Percentiles rank a stretch among this genome's conserved stretches.
Conservation (phyloP, 2,113 vertebrate genomes). For the Sander vitreus region DNA sequence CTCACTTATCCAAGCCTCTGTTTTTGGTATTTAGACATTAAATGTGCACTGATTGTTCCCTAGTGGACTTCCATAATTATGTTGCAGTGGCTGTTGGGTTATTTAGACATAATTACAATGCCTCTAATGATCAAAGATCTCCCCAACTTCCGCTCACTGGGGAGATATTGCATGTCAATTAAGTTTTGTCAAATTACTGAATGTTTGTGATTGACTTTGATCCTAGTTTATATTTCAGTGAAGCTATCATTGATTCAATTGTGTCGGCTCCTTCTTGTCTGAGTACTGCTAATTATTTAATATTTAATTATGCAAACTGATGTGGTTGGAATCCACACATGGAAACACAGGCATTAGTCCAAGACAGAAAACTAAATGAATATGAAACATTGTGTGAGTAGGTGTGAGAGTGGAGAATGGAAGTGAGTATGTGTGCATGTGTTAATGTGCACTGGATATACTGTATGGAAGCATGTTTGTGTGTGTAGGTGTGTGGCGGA, state of each 20-base stretch:
- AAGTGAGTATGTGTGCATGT: not conserved
- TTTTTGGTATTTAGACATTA: not conserved
- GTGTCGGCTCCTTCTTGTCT: slow-evolving; percentile 58
- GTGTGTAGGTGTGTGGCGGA: slow-evolving; percentile 15
- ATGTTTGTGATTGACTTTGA: not conserved
- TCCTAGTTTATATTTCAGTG: slow-evolving; percentile 12
- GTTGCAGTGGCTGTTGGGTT: slow-evolving; percentile 7
- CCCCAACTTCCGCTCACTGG: not conserved
- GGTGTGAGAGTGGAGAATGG: not conserved
- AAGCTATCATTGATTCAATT: slow-evolving; percentile 14
- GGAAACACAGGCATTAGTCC: slow-evolving; percentile 3
- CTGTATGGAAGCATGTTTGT: slow-evolving; percentile 2
- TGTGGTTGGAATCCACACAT: slow-evolving; percentile 46
- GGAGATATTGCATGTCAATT: not conserved
- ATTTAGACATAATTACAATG: not conserved
- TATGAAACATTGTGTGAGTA: not conserved
- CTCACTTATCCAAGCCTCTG: not conserved
- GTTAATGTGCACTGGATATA: not conserved
- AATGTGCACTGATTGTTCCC: not conserved
- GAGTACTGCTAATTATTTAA: slow-evolving; percentile 57
- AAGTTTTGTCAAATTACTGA: not conserved
- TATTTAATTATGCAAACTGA: slow-evolving; percentile 62
- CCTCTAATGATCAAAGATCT: slow-evolving; percentile 18
- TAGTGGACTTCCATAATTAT: not conserved
- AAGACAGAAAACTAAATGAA: slow-evolving; percentile 15